A percentile compares a stretch with the other conserved stretches of the same genome.
Evolutionary conservation across 1,140 invertebrate genomes (phyloP).

Genomic region (Drosophila tani): DNA sequence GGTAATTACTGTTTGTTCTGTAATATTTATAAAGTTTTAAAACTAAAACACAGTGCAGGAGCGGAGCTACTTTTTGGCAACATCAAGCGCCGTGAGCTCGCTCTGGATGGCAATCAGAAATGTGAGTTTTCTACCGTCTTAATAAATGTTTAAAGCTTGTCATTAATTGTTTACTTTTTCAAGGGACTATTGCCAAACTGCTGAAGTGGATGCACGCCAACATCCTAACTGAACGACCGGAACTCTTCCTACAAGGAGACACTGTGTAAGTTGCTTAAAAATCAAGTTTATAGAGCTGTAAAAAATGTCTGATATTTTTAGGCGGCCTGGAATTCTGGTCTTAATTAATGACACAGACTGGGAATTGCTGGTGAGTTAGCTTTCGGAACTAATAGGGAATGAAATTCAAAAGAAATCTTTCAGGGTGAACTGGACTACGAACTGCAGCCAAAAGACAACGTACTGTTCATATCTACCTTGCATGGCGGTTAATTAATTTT

Average conservation of each 20-base stretch:
- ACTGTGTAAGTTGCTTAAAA: conserved; percentile 88
- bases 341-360: conserved; percentile 97
- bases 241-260: conserved; percentile 95
- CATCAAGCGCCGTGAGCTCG: conserved; percentile 90
- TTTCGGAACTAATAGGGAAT: too few species aligned
- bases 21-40: neutral
- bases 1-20: conserved; percentile 36
- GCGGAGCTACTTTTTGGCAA: conserved; percentile 95
- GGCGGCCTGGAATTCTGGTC: conserved; percentile 96
- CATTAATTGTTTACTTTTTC: conserved; percentile 28
- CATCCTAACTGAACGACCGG: conserved; percentile 92
- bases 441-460: conserved; percentile 85
- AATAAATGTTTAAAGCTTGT: conserved; percentile 4
- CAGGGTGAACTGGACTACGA: conserved; percentile 86
- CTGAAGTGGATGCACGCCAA: conserved; percentile 94
- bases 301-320: conserved; percentile 67
- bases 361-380: conserved; percentile 91
- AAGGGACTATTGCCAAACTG: conserved; percentile 91
- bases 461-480: conserved; percentile 88
- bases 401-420: conserved; percentile 1
- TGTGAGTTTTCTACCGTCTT: conserved; percentile 84
- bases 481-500: conserved; percentile 86
- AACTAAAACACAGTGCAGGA: conserved; percentile 88
- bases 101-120: conserved; percentile 85
- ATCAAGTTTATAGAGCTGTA: neutral